Base-by-base conservation (phyloP, 2,888 invertebrate species). In the Lottia scabra region DNA sequence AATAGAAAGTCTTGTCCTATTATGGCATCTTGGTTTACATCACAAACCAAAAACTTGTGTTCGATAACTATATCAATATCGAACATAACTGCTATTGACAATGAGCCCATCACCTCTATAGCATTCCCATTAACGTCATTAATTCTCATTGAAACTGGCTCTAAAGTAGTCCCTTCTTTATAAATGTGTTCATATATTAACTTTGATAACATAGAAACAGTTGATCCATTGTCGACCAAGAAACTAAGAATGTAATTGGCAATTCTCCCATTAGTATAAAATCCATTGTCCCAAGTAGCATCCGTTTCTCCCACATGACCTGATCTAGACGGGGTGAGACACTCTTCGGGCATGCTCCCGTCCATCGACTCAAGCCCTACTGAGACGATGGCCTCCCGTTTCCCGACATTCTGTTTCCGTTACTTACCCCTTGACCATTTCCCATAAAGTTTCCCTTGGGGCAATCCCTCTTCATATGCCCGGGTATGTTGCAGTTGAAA, bases 401-500 rank as follows among this genome's bases (percentile, higher is more conserved):
- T 68, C 68, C 68, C 68, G 30, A 30, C 63, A 43, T 23, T 23
- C 43, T 43, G 16, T 62, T 68, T 8, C 38, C 19, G 15, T 68
- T 56, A n/a, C 6, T n/a, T 62, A 16, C 27, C n/a, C 30, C 19
- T 30, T 2, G 30, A n/a, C 48, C 67, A 67, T 46, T 26, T 67
- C 48, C 13, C 19, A 19, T 30, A 68, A n/a, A 68, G 10, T 5
- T 10, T 16, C 19, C 5, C 5, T 30, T 48, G 16, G 68, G 68
- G 8, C 68, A 62, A 16, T 68, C 38, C 27, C 23, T 68, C 62
- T 62, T 56, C 16, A 68, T 19, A 68, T 68, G 30, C 19, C 63
- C n/a, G 26, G n/a, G 19, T 16, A n/a, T 38, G 15, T 63, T 27
- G n/a, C 68, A 68, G n/a, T 30, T 26, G 27, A 68, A 15, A 62